These are phyloP conservation scores for Scomber colias DNA, from an alignment of 2,113 vertebrate species.

Conservation along the genomic window DNA sequence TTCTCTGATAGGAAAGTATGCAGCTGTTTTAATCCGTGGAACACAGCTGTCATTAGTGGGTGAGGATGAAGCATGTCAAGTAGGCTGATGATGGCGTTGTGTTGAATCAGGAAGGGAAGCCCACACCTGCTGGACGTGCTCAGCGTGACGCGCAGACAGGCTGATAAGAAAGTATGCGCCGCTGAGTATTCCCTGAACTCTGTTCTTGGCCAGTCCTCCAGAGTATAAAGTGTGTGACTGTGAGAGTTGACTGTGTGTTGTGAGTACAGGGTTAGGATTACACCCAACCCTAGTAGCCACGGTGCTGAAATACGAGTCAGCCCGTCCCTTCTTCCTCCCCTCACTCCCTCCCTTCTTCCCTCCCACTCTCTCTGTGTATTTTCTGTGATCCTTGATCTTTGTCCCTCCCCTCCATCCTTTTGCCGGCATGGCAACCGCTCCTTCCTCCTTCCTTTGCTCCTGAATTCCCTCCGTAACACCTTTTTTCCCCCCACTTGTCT, in stretches of 20 bases:
- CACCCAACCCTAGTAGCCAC: slow-evolving; percentile 80
- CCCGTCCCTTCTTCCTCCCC: slow-evolving; percentile 71
- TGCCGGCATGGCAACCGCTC: slow-evolving; percentile 82
- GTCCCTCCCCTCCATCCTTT: slow-evolving; percentile 71
- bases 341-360: slow-evolving; percentile 55
- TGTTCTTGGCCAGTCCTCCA: slow-evolving; percentile 21
- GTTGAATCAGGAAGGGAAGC: slow-evolving; percentile 4
- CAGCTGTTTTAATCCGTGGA: neutral
- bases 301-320: slow-evolving; percentile 88
- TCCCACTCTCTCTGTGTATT: slow-evolving; percentile 50
- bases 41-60: neutral
- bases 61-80: neutral
- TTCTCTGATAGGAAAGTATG: neutral
- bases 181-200: slow-evolving; percentile 31
- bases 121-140: slow-evolving; percentile 50
- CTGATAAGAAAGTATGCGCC: neutral
- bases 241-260: slow-evolving; percentile 48
- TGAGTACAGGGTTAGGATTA: slow-evolving; percentile 84
- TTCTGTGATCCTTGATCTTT: slow-evolving; percentile 63
- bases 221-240: slow-evolving; percentile 31
- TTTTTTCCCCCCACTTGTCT: slow-evolving; percentile 10
- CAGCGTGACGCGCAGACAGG: neutral
- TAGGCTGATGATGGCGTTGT: neutral
- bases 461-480: slow-evolving; percentile 42
- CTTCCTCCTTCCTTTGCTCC: slow-evolving; percentile 72